These are phyloP conservation scores for Bombylius discolor DNA, from an alignment of 2,888 invertebrate species.

Conservation along the genomic window DNA sequence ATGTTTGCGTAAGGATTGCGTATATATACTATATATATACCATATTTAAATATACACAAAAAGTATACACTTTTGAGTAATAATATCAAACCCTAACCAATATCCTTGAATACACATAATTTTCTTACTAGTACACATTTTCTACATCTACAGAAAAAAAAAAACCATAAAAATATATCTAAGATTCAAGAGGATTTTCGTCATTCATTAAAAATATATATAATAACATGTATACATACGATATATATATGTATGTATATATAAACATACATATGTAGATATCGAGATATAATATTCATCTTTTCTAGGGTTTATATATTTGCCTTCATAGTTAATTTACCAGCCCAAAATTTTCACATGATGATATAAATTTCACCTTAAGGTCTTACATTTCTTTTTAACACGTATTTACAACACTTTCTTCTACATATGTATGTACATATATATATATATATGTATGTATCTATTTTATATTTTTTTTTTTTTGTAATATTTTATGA, in stretches of 20 bases:
- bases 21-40: not conserved
- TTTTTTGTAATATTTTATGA: too few relatives aligned
- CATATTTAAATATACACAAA: not conserved
- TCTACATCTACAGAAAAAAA: too few relatives aligned
- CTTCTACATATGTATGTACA: too few relatives aligned
- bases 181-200: too few relatives aligned
- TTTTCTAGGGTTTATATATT: not conserved
- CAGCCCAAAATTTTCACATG: slow-evolving; percentile 5
- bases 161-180: too few relatives aligned
- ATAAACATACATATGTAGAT: not conserved
- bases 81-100: not conserved
- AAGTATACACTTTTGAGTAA: not conserved
- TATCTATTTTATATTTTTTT: too few relatives aligned
- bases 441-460: too few relatives aligned
- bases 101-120: not conserved
- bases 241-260: not conserved
- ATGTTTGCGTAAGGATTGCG: not conserved
- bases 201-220: too few relatives aligned
- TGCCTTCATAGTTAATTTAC: slow-evolving; percentile 9
- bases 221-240: too few relatives aligned
- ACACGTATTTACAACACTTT: not conserved
- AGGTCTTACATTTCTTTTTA: slow-evolving; percentile 5
- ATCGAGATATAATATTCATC: too few relatives aligned
- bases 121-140: too few relatives aligned
- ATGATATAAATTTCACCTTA: slow-evolving; percentile 10